Evolutionary conservation across 2,797 vertebrate species (phyloP).

Genomic region (Kryptolebias ocellatus): DNA sequence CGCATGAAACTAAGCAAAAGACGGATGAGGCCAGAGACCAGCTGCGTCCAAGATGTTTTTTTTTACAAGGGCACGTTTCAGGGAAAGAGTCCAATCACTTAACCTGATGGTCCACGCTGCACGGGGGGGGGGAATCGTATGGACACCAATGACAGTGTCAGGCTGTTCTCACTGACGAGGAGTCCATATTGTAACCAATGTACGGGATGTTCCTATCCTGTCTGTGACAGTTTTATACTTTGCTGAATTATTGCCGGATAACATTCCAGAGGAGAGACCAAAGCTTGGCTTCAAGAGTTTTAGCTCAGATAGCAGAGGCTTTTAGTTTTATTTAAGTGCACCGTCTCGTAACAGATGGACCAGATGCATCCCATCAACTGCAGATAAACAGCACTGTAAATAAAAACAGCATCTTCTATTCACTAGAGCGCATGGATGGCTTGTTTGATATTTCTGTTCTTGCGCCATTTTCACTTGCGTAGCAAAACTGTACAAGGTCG

Average conservation of each 20-base stretch:
- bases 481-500: conserved; percentile 6
- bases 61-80: conserved; percentile 49
- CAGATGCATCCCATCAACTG: conserved; percentile 43
- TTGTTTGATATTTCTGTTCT: conserved; percentile 12
- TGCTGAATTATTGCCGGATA: conserved; percentile 53
- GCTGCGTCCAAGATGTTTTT: conserved; percentile 48
- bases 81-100: conserved; percentile 50
- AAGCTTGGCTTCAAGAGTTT: conserved; percentile 43
- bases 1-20: conserved; percentile 32
- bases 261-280: conserved; percentile 61
- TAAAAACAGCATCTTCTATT: conserved; percentile 22
- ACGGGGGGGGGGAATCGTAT: conserved; percentile 11
- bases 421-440: conserved; percentile 19
- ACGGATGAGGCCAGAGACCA: conserved; percentile 23
- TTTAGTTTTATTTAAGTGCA: conserved; percentile 53
- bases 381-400: conserved; percentile 12
- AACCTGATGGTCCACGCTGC: conserved; percentile 56
- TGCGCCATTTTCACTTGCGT: not conserved
- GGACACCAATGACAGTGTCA: conserved; percentile 8
- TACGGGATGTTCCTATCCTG: conserved; percentile 20
- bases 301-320: conserved; percentile 58
- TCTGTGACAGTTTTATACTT: conserved; percentile 53
- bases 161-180: conserved; percentile 25
- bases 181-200: conserved; percentile 16
- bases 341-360: conserved; percentile 9